These are phyloP conservation scores for Peromyscus maniculatus DNA, from an alignment of 2,113 vertebrate species.

Conservation along the genomic window DNA sequence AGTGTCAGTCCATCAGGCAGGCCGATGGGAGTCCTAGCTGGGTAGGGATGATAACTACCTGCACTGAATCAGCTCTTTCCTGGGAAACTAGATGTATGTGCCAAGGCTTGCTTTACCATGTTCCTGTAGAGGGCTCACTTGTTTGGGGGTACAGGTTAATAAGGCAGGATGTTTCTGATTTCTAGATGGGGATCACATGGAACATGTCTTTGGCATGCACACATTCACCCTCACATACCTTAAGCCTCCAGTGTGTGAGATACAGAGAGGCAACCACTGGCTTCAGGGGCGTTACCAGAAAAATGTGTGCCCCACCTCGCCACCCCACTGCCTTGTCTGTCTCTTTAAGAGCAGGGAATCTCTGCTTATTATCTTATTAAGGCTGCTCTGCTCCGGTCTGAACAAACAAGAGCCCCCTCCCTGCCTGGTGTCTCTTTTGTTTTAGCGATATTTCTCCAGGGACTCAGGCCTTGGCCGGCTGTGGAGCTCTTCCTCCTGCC, in stretches of 20 bases:
- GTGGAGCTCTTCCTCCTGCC: not conserved
- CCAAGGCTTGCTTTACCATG: not conserved
- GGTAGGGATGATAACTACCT: not conserved
- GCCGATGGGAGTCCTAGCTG: not conserved
- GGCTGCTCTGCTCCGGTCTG: constrained; percentile 78
- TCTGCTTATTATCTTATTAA: constrained; percentile 78
- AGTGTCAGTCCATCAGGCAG: not conserved
- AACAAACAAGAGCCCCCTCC: constrained; percentile 65
- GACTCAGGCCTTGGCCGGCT: constrained; percentile 28
- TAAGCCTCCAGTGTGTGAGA: not conserved
- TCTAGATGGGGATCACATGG: not conserved
- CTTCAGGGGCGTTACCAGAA: not conserved
- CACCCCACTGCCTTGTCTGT: constrained; percentile 64
- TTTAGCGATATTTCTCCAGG: constrained; percentile 63
- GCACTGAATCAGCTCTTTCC: not conserved
- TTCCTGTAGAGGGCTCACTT: not conserved
- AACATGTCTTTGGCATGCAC: not conserved
- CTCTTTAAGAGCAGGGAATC: constrained; percentile 75
- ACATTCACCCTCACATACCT: too few relatives aligned
- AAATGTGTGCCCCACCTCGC: not conserved
- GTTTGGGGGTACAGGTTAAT: not conserved
- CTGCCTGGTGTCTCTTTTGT: constrained; percentile 44
- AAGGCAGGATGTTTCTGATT: not conserved
- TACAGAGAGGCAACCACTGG: not conserved
- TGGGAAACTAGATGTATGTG: not conserved